phyloP scores from a whole-genome alignment of 2,797 vertebrate genomes.

The Alcedo quadribrachys region DNA sequence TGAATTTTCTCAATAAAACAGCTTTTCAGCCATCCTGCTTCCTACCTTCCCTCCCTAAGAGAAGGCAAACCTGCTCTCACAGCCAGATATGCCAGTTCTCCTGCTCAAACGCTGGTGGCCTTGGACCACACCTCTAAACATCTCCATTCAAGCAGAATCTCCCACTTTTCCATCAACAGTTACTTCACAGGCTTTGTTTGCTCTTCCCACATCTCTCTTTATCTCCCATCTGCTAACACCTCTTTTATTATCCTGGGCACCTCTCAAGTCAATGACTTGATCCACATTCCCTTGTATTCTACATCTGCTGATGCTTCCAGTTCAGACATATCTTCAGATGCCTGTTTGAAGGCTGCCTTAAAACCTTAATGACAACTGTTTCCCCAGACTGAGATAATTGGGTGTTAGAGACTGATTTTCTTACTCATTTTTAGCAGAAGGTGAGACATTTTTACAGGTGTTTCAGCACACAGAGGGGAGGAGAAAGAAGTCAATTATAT shows the following conservation, averaged over 20 bases:
- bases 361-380: conserved; percentile 21
- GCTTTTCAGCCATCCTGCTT: neutral
- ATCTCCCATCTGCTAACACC: neutral
- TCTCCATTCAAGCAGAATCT: neutral
- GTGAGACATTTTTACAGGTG: neutral
- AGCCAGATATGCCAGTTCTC: neutral
- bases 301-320: neutral
- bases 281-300: neutral
- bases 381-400: conserved; percentile 13
- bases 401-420: neutral
- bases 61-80: neutral
- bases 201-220: neutral
- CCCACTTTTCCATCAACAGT: neutral
- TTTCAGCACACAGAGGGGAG: neutral
- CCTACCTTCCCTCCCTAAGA: neutral
- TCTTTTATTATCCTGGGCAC: neutral
- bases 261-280: neutral
- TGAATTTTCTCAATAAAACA: neutral
- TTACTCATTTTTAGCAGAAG: conserved; percentile 36
- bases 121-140: neutral
- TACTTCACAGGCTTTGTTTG: neutral
- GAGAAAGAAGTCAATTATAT: neutral
- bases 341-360: conserved; percentile 12
- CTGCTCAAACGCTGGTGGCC: neutral
- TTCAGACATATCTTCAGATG: neutral